These are phyloP conservation scores for Drosophila sordidapex DNA, from an alignment of 2,888 invertebrate genomes.

Conservation along the genomic window DNA sequence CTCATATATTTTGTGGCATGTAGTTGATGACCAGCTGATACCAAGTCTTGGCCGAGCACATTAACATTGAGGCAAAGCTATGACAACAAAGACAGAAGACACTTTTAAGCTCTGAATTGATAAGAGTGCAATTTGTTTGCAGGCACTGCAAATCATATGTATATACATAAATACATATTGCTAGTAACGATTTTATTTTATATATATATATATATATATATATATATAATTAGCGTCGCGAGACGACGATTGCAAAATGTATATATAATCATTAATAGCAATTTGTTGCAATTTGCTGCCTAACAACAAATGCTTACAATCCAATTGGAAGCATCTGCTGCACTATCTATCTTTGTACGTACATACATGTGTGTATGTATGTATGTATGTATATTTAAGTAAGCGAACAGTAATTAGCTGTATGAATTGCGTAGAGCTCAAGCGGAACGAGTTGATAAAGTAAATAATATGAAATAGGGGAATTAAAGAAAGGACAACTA, in stretches of 20 bases:
- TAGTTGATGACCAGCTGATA: background rate
- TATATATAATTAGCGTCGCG: constrained; percentile 13
- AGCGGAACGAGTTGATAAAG: constrained; percentile 38
- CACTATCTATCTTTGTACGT: background rate
- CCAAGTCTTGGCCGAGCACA: background rate
- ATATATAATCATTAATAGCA: constrained; percentile 36
- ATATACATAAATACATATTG: background rate
- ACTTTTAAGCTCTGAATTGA: background rate
- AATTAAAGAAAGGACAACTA: constrained; percentile 1
- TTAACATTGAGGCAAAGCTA: background rate
- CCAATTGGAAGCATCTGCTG: constrained; percentile 9
- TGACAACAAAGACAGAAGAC: background rate
- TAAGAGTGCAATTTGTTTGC: background rate
- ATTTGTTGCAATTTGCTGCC: constrained; percentile 60
- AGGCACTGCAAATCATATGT: background rate
- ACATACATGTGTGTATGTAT: background rate
- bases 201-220: background rate
- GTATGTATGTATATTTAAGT: background rate
- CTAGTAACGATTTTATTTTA: background rate
- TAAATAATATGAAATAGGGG: background rate
- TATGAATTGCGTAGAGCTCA: constrained; percentile 31
- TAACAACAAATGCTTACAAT: constrained; percentile 45
- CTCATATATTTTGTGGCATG: background rate
- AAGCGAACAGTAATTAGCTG: constrained; percentile 32
- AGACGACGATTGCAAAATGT: constrained; percentile 22